phyloP scores from a whole-genome alignment of 2,888 invertebrate species.

The Phalera bucephala region DNA sequence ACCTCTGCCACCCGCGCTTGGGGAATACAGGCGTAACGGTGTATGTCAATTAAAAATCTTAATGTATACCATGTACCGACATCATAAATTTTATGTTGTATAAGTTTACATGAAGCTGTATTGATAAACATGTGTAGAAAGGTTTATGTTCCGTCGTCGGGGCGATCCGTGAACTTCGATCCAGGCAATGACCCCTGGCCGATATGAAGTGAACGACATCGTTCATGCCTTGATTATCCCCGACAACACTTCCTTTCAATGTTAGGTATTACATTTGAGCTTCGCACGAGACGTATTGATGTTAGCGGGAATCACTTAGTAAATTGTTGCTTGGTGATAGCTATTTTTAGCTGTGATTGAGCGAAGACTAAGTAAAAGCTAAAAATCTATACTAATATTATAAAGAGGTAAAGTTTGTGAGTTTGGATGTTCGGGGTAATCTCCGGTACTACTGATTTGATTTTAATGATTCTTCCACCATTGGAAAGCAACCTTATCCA shows the following conservation, averaged over 20 bases:
- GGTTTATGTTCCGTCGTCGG: constrained; percentile 40
- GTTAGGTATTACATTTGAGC: constrained; percentile 29
- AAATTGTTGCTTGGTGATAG: constrained; percentile 5
- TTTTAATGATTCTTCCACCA: no score
- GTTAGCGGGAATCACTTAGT: constrained; percentile 5
- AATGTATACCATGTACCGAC: neutral
- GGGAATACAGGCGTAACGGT: no score
- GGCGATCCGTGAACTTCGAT: constrained; percentile 55
- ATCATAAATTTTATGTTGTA: neutral
- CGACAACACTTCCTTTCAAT: constrained; percentile 68
- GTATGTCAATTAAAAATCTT: no score
- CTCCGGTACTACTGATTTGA: no score
- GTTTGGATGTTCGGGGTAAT: no score
- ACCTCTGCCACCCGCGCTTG: no score
- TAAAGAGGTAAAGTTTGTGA: no score
- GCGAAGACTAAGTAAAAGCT: no score
- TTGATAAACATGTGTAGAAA: constrained; percentile 32
- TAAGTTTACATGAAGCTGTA: constrained; percentile 24
- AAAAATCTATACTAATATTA: no score
- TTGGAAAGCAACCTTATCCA: no score
- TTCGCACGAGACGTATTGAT: constrained; percentile 20
- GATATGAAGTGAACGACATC: constrained; percentile 70
- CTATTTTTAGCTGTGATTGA: constrained; percentile 1
- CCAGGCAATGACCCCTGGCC: constrained; percentile 64
- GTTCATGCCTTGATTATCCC: constrained; percentile 73